Percentiles rank a stretch among this genome's conserved stretches.
phyloP scores from a whole-genome alignment of 2,888 invertebrate genomes.

The Melanotus villosus region DNA sequence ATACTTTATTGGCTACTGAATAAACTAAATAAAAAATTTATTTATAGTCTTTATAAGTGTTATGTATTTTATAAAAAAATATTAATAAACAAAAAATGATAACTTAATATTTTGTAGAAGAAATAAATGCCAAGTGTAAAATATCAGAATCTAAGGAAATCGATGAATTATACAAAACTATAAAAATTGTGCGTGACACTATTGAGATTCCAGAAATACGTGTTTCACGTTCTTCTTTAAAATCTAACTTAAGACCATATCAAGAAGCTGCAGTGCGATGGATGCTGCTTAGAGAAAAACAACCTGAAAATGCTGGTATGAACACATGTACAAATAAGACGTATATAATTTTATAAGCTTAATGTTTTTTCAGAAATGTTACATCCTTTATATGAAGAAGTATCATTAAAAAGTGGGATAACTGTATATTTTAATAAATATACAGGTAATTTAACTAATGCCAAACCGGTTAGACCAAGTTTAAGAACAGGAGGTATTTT shows the following conservation, averaged over 20 bases:
- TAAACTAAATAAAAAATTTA: no score
- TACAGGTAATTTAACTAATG: conserved; percentile 66
- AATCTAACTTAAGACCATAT: conserved; percentile 75
- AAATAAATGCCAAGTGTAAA: conserved; percentile 41
- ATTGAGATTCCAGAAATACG: conserved; percentile 21
- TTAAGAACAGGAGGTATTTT: conserved; percentile 78
- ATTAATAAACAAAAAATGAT: no score
- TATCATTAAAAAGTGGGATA: conserved; percentile 59
- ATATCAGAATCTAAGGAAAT: conserved; percentile 42
- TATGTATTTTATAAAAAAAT: no score
- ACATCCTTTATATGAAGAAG: conserved; percentile 60
- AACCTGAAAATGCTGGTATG: conserved; percentile 51
- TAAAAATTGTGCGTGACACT: conserved; percentile 24
- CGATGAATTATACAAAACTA: conserved; percentile 50
- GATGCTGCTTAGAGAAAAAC: conserved; percentile 76
- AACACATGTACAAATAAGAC: no score
- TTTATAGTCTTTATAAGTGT: no score
- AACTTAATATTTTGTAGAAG: conserved; percentile 35
- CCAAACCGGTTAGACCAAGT: conserved; percentile 63
- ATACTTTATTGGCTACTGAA: no score
- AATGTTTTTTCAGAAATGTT: conserved; percentile 62
- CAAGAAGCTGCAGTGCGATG: conserved; percentile 78
- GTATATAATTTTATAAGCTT: conserved; percentile 45
- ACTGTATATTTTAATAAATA: conserved; percentile 66
- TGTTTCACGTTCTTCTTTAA: conserved; percentile 67